Percentiles rank a stretch among this genome's conserved stretches.
Conservation (phyloP, 2,797 vertebrate species). For the Nyctibius grandis region DNA sequence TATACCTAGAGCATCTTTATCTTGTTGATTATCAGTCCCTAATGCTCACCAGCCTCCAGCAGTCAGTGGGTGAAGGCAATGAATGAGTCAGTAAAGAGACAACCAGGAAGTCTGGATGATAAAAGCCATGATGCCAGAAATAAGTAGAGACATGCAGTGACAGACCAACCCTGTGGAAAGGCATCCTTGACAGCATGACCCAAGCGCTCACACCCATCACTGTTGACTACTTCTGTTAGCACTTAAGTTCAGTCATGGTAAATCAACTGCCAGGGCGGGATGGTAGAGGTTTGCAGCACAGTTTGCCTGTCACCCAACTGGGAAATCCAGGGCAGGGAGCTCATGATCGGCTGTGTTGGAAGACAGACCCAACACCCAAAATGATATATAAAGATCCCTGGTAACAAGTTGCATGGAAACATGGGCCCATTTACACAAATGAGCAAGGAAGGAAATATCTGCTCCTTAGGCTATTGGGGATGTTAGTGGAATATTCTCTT, state of each 20-base stretch:
- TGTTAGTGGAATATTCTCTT: background rate
- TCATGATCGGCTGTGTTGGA: background rate
- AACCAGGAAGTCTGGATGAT: background rate
- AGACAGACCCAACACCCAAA: background rate
- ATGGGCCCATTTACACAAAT: background rate
- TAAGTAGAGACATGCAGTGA: background rate
- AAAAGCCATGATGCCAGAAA: background rate
- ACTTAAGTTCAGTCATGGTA: rapidly evolving
- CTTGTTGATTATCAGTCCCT: background rate
- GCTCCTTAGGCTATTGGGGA: background rate
- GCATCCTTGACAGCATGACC: rapidly evolving
- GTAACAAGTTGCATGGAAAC: background rate
- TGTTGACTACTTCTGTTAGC: background rate
- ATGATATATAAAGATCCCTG: background rate
- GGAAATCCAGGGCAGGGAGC: background rate
- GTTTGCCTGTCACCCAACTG: background rate
- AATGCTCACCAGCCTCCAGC: background rate
- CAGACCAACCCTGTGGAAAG: background rate
- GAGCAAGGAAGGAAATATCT: background rate
- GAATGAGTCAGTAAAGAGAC: background rate
- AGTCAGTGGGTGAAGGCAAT: background rate
- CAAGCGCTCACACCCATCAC: rapidly evolving
- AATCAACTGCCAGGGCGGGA: background rate
- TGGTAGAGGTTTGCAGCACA: background rate
- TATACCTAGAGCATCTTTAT: background rate